Percentiles rank a stretch among this genome's conserved stretches.
Conservation (phyloP, 2,113 vertebrate species). For the Indri indri region DNA sequence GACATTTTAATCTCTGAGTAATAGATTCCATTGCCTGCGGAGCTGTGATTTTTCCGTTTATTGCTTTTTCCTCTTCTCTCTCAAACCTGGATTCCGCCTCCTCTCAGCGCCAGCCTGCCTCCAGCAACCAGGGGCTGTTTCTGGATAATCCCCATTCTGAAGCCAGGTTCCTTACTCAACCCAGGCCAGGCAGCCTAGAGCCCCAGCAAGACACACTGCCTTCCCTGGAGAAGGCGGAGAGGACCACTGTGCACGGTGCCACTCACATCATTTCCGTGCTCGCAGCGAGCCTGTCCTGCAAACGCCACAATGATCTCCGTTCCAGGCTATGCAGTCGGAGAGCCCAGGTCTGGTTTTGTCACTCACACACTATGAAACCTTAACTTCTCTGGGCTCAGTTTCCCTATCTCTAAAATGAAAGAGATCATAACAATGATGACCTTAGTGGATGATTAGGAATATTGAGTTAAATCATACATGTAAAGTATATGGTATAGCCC, state of each 20-base stretch:
- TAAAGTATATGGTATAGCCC: background rate
- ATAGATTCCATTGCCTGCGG: conserved; percentile 67
- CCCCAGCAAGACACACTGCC: too few relatives aligned
- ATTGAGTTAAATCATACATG: background rate
- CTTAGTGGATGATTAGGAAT: background rate
- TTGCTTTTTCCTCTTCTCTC: conserved; percentile 68
- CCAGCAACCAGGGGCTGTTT: background rate
- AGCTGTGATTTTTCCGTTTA: conserved; percentile 54
- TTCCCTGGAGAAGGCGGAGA: background rate
- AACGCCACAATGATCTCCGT: fast-evolving
- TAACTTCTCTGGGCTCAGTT: background rate
- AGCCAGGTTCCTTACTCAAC: background rate
- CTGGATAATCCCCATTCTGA: background rate
- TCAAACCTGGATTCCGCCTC: conserved; percentile 51
- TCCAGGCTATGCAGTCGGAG: fast-evolving
- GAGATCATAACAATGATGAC: background rate
- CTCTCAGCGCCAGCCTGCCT: background rate
- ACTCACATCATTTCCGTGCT: too few relatives aligned
- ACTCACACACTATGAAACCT: background rate
- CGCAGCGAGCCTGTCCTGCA: fast-evolving
- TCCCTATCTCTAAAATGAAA: background rate
- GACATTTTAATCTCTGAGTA: conserved; percentile 75
- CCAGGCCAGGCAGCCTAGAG: background rate
- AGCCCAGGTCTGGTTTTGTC: background rate
- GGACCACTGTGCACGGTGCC: background rate